Evolutionary conservation across 2,888 invertebrate genomes (phyloP), one percentile per base, ranked within the genome.

Genomic region (Mythimna impura): DNA sequence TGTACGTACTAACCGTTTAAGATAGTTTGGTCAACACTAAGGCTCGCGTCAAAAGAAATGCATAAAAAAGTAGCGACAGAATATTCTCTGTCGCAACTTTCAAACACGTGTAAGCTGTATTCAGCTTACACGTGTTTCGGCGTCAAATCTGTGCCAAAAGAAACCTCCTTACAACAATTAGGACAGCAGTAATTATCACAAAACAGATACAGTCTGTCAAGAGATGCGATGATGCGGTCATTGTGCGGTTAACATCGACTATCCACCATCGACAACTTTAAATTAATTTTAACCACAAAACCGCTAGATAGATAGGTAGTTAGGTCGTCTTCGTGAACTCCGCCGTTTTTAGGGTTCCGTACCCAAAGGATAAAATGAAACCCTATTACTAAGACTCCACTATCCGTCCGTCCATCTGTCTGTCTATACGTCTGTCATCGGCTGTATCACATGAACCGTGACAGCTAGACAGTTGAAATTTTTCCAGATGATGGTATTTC

Each of bases 281-380:
- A 66, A 83, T 79, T 62, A 69, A 83, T 69, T 63, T 34, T 34
- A 17, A 66, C 76, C 84, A n/a, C 83, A 83, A 58, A 43, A 74
- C 84, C 81, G 84, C 63, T 83, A 74, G 9, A 30, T 22, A 47
- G 47, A 47, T 7, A 47, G 47, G 20, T 47, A 47, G 14, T 47
- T 47, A 47, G 47, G 17, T 47, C 47, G 47, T 47, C 47, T 50
- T 58, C 50, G 40, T 71, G 50, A 57, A 20, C 14, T 50, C 20
- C 17, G 7, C 14, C 61, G 14, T 3, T 40, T 60, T 55, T 25
- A 14, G 54, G 54, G 54, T 22, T 22, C 22, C 22, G 22, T 54
- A 22, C 3, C 10, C 3, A 22, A 54, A 22, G 10, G 54, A 10
- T 4, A 54, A 54, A 22, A 22, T 4, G 54, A 5, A 5, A 54